Base-by-base conservation (phyloP, 2,113 vertebrate species). In the Cygnus buccinator region DNA sequence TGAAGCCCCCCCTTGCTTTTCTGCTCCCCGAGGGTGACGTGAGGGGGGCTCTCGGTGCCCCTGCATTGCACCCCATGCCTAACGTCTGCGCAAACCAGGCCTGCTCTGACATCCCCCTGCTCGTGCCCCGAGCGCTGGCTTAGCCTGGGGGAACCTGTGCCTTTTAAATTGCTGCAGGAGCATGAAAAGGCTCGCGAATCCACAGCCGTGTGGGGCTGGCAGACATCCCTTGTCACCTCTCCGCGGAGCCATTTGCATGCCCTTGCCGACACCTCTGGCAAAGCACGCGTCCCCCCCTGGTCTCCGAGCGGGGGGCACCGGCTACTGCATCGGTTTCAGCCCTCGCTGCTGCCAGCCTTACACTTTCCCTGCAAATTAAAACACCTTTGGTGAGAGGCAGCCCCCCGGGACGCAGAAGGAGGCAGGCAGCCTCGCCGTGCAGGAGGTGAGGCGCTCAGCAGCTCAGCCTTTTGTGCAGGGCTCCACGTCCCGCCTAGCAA, bases 21-120 rank as follows among this genome's bases (percentile, higher is more conserved):
- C 50, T 25, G 23, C 23, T 25, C 23, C 50, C 50, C 23, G 7
- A 13, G 23, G 50, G 50, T 7, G 50, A 13, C 25, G 50, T 25
- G 50, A 52, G 50, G 50, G 46, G 50, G 50, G 23, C 23, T 25
- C 23, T 41, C 41, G 61, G 52, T 28, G 26, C 52, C 52, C 6
- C n/a, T 2, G 55, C 28, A 0, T 31, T 3, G 29, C 57, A 5
- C 3, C 10, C 57, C n/a, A 3, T 10, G 5, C 39, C 62, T 3
- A 21, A 9, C 2, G 2, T 2, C 72, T 18, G 66, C 58, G 15
- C 4, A 28, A 39, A 5, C 26, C 74, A 2, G 33, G 10, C 44
- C 33, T 2, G 28, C 11, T 22, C 4, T 22, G n/a, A 72, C 39
- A 61, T 10, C 52, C 19, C 73, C 58, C 48, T n/a, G 52, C 50